Conservation (phyloP, 2,888 invertebrate genomes). For the Clivina fossor region DNA sequence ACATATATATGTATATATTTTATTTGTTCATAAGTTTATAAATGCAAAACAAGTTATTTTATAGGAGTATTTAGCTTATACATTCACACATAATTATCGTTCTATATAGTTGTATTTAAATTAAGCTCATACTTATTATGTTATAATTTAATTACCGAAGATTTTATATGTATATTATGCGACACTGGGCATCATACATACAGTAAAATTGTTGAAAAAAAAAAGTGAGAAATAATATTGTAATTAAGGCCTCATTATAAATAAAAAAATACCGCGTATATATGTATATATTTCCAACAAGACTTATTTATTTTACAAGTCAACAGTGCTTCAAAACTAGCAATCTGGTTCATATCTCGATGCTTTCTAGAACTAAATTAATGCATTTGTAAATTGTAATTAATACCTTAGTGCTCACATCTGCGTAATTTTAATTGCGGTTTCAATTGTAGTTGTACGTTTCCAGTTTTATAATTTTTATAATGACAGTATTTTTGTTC, state of each 20-base stretch:
- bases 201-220: too few relatives aligned
- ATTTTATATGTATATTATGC: too few relatives aligned
- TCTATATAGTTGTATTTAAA: too few relatives aligned
- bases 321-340: slow-evolving; percentile 6
- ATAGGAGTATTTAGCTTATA: too few relatives aligned
- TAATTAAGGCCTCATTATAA: slow-evolving; percentile 23
- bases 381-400: slow-evolving; percentile 22
- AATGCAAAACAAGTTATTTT: too few relatives aligned
- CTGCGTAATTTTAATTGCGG: slow-evolving; percentile 17
- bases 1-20: too few relatives aligned
- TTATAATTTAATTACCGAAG: too few relatives aligned
- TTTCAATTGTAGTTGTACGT: neutral
- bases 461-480: slow-evolving; percentile 24
- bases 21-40: too few relatives aligned
- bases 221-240: slow-evolving; percentile 20
- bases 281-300: too few relatives aligned
- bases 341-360: slow-evolving; percentile 16
- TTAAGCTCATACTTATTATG: too few relatives aligned
- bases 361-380: slow-evolving; percentile 15
- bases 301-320: slow-evolving; percentile 9
- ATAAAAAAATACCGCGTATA: slow-evolving; percentile 15
- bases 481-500: slow-evolving; percentile 22
- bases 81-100: too few relatives aligned
- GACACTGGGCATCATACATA: too few relatives aligned
- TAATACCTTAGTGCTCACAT: slow-evolving; percentile 21